These are phyloP conservation scores for Pachyramphus minor DNA, from an alignment of 2,113 vertebrate genomes.

Conservation along the genomic window DNA sequence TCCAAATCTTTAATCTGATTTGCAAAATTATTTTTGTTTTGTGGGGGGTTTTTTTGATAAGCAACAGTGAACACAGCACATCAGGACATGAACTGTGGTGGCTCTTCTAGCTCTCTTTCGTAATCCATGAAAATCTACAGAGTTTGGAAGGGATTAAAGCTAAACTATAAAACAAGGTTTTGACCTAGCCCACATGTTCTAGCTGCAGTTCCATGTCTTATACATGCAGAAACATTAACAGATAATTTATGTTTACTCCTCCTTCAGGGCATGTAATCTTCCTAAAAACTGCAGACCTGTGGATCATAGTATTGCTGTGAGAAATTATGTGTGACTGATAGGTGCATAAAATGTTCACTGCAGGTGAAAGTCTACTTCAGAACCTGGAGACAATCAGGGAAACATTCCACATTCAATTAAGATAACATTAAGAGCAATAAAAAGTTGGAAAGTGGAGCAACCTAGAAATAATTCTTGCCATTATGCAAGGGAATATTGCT, in stretches of 20 bases:
- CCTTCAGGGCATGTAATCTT: background rate
- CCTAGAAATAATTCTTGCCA: background rate
- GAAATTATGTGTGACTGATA: background rate
- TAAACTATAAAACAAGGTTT: background rate
- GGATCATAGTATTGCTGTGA: background rate
- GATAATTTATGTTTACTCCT: background rate
- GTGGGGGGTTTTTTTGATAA: background rate
- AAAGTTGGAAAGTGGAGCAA: background rate
- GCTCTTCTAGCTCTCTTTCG: background rate
- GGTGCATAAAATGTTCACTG: background rate
- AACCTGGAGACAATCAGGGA: background rate
- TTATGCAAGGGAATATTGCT: background rate
- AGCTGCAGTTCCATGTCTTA: background rate
- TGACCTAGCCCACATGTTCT: background rate
- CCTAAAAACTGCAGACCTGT: background rate
- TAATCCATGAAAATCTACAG: background rate
- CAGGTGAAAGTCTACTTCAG: background rate
- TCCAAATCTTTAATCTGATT: background rate
- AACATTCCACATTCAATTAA: background rate
- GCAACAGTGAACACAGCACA: rapidly evolving
- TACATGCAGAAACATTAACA: background rate
- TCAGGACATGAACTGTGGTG: background rate
- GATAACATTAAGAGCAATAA: background rate
- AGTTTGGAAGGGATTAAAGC: background rate
- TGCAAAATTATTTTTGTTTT: background rate